Evolutionary conservation across 2,113 vertebrate genomes (phyloP), one percentile per base, ranked within the genome.

Genomic region (Tachysurus fulvidraco): DNA sequence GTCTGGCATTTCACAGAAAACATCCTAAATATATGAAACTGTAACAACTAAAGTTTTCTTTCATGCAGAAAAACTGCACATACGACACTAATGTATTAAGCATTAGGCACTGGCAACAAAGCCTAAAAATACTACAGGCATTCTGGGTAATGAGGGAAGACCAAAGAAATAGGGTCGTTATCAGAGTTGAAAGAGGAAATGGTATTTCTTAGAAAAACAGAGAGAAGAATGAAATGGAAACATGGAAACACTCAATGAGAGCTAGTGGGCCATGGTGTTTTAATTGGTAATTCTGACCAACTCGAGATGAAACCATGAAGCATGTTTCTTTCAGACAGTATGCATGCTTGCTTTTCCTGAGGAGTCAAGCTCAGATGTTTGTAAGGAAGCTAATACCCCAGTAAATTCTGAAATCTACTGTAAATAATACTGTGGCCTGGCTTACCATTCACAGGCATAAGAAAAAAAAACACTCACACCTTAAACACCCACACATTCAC

Each of bases 81-180:
- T 76, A 67, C 65, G 83, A 55, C 69, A 50, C 16, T 83, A 71
- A 80, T 64, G 12, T 82, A 73, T n/a, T 64, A 86, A 17, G 30
- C 80, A 88, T 78, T 86, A 55, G 52, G 41, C 59, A 57, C 69
- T 55, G 57, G 54, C 46, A 77, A 77, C 21, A 12, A 74, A 62
- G 44, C 84, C 55, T 36, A 10, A 13, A 78, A 79, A 52, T 77
- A 55, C 64, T 80, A 77, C 67, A 79, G 88, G 50, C 86, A 86
- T 78, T 36, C 69, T 73, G 82, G 64, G 69, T 89, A 85, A 83
- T 73, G 79, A 85, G 54, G 19, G 64, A 71, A 71, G 73, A 84
- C 84, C 28, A 16, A 79, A 55, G 84, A 52, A 83, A 80, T 25
- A 83, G 64, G 23, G 23, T 67, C 73, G 59, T 83, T 80, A 83